These are phyloP conservation scores for Momotus momota DNA, from an alignment of 2,797 vertebrate species.

Conservation along the genomic window DNA sequence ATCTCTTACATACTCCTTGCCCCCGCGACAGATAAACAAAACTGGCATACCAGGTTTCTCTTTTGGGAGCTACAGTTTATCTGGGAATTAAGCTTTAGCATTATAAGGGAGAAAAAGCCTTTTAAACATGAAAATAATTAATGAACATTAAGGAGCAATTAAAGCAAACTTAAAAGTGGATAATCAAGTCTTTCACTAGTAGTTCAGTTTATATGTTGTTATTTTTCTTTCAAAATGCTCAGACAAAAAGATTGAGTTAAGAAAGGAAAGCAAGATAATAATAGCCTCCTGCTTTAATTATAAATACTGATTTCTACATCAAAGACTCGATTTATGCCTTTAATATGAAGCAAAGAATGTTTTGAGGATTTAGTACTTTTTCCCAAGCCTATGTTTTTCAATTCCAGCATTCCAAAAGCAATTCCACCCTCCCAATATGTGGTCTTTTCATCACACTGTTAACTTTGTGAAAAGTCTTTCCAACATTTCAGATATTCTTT, in stretches of 20 bases:
- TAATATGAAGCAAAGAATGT: neutral
- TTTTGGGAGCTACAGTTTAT: neutral
- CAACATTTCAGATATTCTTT: neutral
- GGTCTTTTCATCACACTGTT: slow-evolving; percentile 15
- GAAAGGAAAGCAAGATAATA: slow-evolving; percentile 1
- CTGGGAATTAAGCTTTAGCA: neutral
- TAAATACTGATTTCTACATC: slow-evolving; percentile 16
- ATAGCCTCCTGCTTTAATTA: slow-evolving; percentile 1
- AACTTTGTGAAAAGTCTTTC: slow-evolving; percentile 26
- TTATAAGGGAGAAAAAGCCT: neutral
- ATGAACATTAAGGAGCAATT: neutral
- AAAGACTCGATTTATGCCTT: neutral
- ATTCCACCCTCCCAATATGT: neutral
- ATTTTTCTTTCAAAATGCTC: slow-evolving; percentile 17
- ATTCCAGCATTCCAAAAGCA: neutral
- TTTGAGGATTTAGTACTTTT: neutral
- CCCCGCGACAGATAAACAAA: neutral
- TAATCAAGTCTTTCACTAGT: neutral
- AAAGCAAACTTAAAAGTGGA: neutral
- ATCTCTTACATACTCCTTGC: too few relatives aligned
- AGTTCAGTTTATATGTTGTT: neutral
- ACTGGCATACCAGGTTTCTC: neutral
- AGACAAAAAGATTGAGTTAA: neutral
- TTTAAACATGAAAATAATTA: slow-evolving; percentile 27
- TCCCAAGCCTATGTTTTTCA: neutral